These are phyloP conservation scores for Oreochromis mossambicus DNA, from an alignment of 2,797 vertebrate species.

Conservation along the genomic window DNA sequence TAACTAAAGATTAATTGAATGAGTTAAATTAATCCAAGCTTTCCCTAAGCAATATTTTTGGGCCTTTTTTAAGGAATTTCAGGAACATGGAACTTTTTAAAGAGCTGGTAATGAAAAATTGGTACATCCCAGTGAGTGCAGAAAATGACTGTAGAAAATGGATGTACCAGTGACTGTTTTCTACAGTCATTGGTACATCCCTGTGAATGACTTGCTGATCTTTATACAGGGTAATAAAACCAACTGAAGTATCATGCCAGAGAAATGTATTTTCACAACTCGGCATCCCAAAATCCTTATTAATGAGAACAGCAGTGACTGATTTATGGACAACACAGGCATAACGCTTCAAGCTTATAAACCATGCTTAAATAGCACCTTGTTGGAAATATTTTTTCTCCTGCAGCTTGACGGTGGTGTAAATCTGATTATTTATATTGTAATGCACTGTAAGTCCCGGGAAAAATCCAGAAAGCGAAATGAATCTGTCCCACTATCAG, in stretches of 20 bases:
- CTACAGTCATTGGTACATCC: no score
- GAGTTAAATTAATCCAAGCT: not conserved
- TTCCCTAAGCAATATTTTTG: not conserved
- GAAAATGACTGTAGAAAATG: no score
- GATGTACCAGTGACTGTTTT: no score
- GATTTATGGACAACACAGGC: not conserved
- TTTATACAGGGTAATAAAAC: no score
- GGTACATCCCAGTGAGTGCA: no score
- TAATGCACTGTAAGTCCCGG: not conserved
- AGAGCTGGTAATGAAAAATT: not conserved
- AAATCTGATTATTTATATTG: not conserved
- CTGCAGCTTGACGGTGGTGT: not conserved
- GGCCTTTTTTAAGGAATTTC: not conserved
- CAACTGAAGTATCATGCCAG: not conserved
- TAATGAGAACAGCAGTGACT: not conserved
- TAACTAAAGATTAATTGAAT: not conserved
- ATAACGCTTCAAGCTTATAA: not conserved
- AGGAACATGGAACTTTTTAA: not conserved
- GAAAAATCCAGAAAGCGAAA: not conserved
- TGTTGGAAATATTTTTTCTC: not conserved
- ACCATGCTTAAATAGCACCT: not conserved
- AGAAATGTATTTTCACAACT: not conserved
- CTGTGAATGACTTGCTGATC: no score
- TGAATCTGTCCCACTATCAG: not conserved
- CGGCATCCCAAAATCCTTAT: not conserved